phyloP scores from a whole-genome alignment of 2,888 invertebrate genomes.

The Drosophila trichaetosa region DNA sequence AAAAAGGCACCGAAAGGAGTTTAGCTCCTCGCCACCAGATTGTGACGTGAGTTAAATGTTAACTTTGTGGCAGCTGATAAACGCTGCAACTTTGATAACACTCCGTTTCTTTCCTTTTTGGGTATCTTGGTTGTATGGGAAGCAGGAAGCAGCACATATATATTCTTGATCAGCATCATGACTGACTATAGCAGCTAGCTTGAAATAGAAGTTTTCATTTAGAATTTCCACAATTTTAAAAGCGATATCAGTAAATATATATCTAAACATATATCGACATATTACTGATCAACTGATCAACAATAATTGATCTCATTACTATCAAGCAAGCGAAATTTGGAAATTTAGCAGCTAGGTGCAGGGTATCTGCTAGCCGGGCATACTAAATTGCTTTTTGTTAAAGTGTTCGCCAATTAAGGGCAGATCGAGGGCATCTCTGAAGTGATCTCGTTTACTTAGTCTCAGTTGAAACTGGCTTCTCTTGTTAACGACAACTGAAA shows the following conservation, averaged over 20 bases:
- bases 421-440: slow-evolving; percentile 28
- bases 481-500: neutral
- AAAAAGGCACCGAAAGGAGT: slow-evolving; percentile 67
- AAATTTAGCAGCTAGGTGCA: neutral
- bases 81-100: slow-evolving; percentile 38
- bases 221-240: neutral
- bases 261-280: neutral
- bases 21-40: slow-evolving; percentile 17
- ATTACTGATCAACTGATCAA: neutral
- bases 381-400: neutral
- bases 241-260: neutral
- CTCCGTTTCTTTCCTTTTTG: neutral
- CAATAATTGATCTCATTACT: neutral
- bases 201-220: neutral
- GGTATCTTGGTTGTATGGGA: neutral
- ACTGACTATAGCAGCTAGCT: neutral
- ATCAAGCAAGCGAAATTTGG: neutral
- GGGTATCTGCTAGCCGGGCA: neutral
- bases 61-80: slow-evolving; percentile 50
- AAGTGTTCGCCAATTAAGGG: slow-evolving; percentile 40
- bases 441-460: neutral
- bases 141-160: neutral
- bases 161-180: neutral
- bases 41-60: slow-evolving; percentile 47
- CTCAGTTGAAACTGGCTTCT: neutral